Evolutionary conservation across 2,888 invertebrate species (phyloP).

Genomic region (Rhopalosiphum nymphaeae): DNA sequence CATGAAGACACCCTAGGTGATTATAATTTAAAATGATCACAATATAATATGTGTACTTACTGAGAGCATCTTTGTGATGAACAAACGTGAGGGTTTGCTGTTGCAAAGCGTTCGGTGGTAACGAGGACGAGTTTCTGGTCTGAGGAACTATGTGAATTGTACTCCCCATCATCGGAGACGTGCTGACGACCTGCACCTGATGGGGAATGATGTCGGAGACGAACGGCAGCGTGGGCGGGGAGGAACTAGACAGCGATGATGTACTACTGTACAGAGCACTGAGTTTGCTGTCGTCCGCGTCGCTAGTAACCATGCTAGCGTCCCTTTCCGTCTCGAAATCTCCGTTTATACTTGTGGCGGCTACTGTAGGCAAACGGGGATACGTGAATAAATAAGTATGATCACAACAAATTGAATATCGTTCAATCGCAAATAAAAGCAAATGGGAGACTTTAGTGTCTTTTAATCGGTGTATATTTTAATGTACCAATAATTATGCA

Average conservation of each 20-base stretch:
- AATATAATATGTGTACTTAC: slow-evolving; percentile 20
- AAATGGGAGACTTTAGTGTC: neutral
- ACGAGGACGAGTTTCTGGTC: slow-evolving; percentile 64
- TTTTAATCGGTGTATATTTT: neutral
- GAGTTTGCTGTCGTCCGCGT: slow-evolving; percentile 65
- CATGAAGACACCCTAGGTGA: too few species aligned
- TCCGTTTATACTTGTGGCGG: slow-evolving; percentile 60
- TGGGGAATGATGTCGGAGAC: slow-evolving; percentile 61
- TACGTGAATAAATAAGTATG: neutral
- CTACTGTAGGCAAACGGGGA: neutral
- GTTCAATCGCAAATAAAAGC: neutral
- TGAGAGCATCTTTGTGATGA: slow-evolving; percentile 62
- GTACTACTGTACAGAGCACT: slow-evolving; percentile 68
- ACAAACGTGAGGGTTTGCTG: slow-evolving; percentile 62
- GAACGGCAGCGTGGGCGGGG: slow-evolving; percentile 66
- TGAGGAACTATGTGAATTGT: slow-evolving; percentile 65
- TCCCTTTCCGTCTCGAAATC: slow-evolving; percentile 65
- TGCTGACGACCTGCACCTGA: slow-evolving; percentile 62
- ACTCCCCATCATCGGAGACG: slow-evolving; percentile 63
- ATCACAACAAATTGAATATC: neutral
- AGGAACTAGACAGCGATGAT: slow-evolving; percentile 68
- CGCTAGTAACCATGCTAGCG: slow-evolving; percentile 62
- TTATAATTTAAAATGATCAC: neutral
- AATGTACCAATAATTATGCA: neutral
- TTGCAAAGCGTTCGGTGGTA: slow-evolving; percentile 59